Evolutionary conservation across 1,140 invertebrate species (phyloP), one percentile per base, ranked within the genome.

Genomic region (Hyphantria cunea): DNA sequence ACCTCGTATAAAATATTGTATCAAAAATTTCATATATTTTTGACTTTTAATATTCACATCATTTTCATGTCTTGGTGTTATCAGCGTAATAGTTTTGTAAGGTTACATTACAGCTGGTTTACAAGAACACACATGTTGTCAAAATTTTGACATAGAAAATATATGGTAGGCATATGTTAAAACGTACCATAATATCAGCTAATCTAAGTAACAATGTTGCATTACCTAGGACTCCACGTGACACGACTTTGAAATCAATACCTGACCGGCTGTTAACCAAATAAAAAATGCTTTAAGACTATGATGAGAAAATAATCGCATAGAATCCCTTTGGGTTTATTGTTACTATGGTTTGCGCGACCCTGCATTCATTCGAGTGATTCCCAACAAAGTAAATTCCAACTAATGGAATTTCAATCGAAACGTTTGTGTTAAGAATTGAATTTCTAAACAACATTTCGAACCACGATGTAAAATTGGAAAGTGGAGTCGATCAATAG

Each of bases 361-460:
- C 78, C 72, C 74, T 82, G 78, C 76, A 79, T 82, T 70, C 70
- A 79, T 78, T 77, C 72, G 69, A 82, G 82, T 85, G 82, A 86
- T 86, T 85, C 77, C 78, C 67, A 72, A 31, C 34, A 15, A 44
- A 62, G 17, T 41, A 55, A 47, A 45, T 33, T 17, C 37, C 14
- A 34, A 54, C 39, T 47, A 53, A 8, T n/a, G 42, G 72, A 67
- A 62, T 69, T 67, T 68, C 64, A 62, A 59, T 67, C 67, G 74
- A 74, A 81, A 81, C 80, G 71, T 74, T 73, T 68, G 64, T 78
- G 76, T 68, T 63, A 76, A 74, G 51, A 66, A 72, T 47, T 66
- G 66, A 61, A 66, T 65, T 59, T 52, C 33, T 63, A 56, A 61
- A 41, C 41, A 51, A 47, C 9, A 25, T 25, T 25, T 25, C 17